Conservation (phyloP, 2,113 vertebrate species). For the Bungarus multicinctus region DNA sequence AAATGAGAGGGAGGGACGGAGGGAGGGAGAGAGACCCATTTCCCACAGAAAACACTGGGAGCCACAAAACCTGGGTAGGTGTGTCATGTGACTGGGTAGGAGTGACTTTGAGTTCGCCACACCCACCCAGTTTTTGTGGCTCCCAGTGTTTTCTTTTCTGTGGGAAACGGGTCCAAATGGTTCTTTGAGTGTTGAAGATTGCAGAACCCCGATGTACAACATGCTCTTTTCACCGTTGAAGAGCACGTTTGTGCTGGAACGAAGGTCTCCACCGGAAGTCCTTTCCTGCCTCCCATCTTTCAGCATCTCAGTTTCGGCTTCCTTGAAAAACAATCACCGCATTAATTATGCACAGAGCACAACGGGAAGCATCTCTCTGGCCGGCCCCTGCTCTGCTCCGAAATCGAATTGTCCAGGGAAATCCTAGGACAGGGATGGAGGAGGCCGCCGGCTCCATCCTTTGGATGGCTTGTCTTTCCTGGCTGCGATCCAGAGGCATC, state of each 20-base stretch:
- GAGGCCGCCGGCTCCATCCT: constrained; percentile 30
- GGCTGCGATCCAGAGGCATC: constrained; percentile 57
- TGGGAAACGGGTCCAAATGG: too few relatives aligned
- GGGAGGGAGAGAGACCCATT: too few relatives aligned
- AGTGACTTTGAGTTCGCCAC: too few relatives aligned
- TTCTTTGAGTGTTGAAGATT: too few relatives aligned
- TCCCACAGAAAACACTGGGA: too few relatives aligned
- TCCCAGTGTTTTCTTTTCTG: too few relatives aligned
- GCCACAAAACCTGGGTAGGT: too few relatives aligned
- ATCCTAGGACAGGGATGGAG: constrained; percentile 22
- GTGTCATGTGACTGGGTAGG: too few relatives aligned
- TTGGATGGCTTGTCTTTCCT: constrained; percentile 30
- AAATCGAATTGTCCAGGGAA: constrained; percentile 5
- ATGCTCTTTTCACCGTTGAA: not conserved
- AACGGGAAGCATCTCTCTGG: not conserved
- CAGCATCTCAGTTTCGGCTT: constrained; percentile 17
- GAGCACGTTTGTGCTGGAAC: not conserved
- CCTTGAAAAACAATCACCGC: constrained; percentile 7
- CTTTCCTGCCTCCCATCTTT: not conserved
- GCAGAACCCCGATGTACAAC: not conserved
- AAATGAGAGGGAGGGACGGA: too few relatives aligned
- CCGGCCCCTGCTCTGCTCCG: not conserved
- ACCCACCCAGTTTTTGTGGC: too few relatives aligned
- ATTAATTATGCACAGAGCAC: not conserved
- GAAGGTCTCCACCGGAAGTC: not conserved